A percentile compares a stretch with the other conserved stretches of the same genome.
Conservation (phyloP, 1,140 invertebrate species). For the Melitaea cinxia region DNA sequence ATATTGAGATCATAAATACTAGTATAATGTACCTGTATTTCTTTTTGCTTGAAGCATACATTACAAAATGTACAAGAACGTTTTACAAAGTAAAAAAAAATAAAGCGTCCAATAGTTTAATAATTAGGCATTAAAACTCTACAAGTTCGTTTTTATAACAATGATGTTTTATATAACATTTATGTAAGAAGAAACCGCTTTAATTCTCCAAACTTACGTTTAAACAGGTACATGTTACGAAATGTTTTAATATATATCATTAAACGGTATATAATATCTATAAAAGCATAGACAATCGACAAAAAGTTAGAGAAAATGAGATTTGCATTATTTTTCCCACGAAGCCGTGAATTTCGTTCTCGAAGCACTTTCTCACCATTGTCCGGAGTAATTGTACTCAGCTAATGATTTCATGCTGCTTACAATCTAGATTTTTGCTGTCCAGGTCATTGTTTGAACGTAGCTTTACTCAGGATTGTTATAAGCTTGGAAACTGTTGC, state of each 20-base stretch:
- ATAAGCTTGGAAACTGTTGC: conserved; percentile 19
- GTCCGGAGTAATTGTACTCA: conserved; percentile 57
- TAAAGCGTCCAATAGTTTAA: no score
- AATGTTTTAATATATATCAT: conserved; percentile 25
- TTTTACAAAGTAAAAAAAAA: no score
- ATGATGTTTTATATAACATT: no score
- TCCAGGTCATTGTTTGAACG: conserved; percentile 44
- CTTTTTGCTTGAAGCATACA: no score
- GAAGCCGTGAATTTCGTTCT: conserved; percentile 61
- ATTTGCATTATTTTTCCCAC: conserved; percentile 64
- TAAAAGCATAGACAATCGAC: conserved; percentile 38
- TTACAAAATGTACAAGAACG: no score
- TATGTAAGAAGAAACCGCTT: neutral
- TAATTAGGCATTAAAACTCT: no score
- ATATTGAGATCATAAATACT: no score
- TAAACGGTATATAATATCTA: conserved; percentile 25
- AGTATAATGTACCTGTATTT: no score
- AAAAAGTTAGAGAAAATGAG: conserved; percentile 49
- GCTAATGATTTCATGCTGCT: conserved; percentile 57
- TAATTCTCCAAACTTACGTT: neutral
- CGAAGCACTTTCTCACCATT: conserved; percentile 64
- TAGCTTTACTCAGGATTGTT: conserved; percentile 10
- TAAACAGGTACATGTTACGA: conserved; percentile 13
- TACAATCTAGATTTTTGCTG: conserved; percentile 48
- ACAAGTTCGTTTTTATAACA: no score